These are phyloP conservation scores for Leptopilina boulardi DNA, from an alignment of 1,140 invertebrate species.

Conservation along the genomic window DNA sequence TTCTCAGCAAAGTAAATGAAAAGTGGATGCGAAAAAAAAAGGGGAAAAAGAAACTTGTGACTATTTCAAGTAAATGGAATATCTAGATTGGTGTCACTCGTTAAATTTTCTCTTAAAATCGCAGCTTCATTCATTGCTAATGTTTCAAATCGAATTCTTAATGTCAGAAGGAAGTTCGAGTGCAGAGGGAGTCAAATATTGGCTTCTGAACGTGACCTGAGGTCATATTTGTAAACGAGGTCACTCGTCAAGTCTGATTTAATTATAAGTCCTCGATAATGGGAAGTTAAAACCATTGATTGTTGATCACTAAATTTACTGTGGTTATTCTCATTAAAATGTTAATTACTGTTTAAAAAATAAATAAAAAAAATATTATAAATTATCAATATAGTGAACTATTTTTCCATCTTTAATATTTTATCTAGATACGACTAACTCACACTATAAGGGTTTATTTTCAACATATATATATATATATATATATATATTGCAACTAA, in stretches of 20 bases:
- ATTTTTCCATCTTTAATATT: neutral
- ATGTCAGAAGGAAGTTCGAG: neutral
- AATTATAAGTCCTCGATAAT: constrained; percentile 3
- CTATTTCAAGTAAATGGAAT: neutral
- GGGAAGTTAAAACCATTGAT: neutral
- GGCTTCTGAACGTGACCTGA: neutral
- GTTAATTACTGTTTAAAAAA: too few relatives aligned
- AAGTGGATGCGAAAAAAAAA: too few relatives aligned
- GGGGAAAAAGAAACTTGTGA: neutral
- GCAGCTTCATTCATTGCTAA: neutral
- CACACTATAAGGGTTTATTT: neutral
- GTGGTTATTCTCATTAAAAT: neutral
- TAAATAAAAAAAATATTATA: too few relatives aligned
- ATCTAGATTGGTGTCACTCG: neutral
- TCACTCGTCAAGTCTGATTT: neutral
- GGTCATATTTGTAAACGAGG: neutral
- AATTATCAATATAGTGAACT: neutral
- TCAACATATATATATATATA: neutral
- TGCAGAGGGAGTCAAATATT: neutral
- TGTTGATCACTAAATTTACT: neutral
- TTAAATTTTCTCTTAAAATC: neutral
- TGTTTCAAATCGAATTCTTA: neutral
- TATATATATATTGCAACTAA: constrained; percentile 8
- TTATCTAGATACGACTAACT: neutral
- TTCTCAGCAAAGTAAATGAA: too few relatives aligned